These are phyloP conservation scores for Lethenteron camtschaticum DNA, from an alignment of 2,113 vertebrate species.

Conservation along the genomic window DNA sequence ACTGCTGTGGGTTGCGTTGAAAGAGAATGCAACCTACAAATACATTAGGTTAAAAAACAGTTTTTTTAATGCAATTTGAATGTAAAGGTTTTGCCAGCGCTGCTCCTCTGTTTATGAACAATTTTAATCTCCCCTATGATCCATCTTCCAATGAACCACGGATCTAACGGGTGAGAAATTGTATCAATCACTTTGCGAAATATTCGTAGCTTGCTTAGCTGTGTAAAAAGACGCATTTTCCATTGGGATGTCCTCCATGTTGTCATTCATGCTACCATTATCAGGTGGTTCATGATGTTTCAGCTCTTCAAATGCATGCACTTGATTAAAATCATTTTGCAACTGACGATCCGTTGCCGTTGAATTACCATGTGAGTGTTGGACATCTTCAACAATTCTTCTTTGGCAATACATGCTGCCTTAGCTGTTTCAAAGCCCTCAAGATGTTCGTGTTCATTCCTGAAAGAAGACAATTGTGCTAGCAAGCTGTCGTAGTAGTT, in stretches of 20 bases:
- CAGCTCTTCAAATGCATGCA: not conserved
- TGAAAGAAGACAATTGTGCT: not conserved
- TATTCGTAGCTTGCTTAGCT: not conserved
- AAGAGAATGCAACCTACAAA: too few species aligned
- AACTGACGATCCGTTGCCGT: not conserved
- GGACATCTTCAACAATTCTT: not conserved
- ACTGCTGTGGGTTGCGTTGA: too few species aligned
- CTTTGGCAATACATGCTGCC: not conserved
- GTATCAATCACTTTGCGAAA: not conserved
- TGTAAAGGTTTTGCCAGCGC: not conserved
- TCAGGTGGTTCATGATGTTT: not conserved
- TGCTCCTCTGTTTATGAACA: not conserved
- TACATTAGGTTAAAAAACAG: too few species aligned
- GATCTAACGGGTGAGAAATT: not conserved
- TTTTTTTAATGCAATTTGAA: not conserved
- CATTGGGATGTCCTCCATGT: not conserved
- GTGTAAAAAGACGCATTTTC: too few species aligned
- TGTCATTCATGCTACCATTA: not conserved
- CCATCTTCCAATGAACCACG: not conserved
- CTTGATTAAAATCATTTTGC: not conserved
- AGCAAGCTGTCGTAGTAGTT: constrained; percentile 2
- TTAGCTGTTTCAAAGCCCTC: not conserved
- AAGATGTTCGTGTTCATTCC: not conserved
- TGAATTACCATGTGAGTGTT: not conserved
- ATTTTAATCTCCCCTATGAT: not conserved